A percentile compares a stretch with the other conserved stretches of the same genome.
Evolutionary conservation across 2,888 invertebrate species (phyloP).

Genomic region (Crematogaster levior): DNA sequence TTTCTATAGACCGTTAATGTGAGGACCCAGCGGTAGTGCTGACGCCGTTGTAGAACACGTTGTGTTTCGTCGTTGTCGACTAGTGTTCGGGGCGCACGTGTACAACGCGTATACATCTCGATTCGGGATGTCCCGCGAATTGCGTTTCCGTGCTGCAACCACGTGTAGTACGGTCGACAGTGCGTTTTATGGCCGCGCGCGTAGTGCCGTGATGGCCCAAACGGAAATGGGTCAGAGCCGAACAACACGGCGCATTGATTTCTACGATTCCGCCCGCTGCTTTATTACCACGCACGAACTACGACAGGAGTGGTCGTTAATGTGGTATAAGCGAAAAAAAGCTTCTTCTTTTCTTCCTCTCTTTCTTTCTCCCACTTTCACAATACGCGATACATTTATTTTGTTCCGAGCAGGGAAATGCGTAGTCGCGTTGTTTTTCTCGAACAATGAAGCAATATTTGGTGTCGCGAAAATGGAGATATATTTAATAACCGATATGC

Average conservation of each 20-base stretch:
- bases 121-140: slow-evolving; percentile 50
- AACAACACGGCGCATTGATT: slow-evolving; percentile 61
- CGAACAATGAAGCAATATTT: slow-evolving; percentile 49
- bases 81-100: neutral
- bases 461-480: slow-evolving; percentile 48
- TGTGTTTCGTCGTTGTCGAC: slow-evolving; percentile 25
- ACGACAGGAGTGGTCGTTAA: slow-evolving; percentile 65
- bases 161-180: slow-evolving; percentile 15
- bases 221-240: slow-evolving; percentile 68
- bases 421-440: slow-evolving; percentile 41
- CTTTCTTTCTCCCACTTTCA: neutral
- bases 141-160: slow-evolving; percentile 52
- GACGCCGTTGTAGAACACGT: slow-evolving; percentile 28
- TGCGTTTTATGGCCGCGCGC: slow-evolving; percentile 57
- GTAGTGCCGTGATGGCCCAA: slow-evolving; percentile 20
- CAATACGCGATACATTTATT: slow-evolving; percentile 39
- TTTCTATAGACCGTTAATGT: slow-evolving; percentile 43
- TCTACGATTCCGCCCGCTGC: slow-evolving; percentile 62
- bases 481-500: slow-evolving; percentile 53
- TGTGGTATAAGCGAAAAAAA: slow-evolving; percentile 18
- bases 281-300: slow-evolving; percentile 61
- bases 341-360: neutral
- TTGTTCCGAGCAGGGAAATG: slow-evolving; percentile 27
- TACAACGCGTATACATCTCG: slow-evolving; percentile 16
- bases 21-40: slow-evolving; percentile 28